Conservation (phyloP, 2,113 vertebrate species). For the Boulengeromyrus knoepffleri region DNA sequence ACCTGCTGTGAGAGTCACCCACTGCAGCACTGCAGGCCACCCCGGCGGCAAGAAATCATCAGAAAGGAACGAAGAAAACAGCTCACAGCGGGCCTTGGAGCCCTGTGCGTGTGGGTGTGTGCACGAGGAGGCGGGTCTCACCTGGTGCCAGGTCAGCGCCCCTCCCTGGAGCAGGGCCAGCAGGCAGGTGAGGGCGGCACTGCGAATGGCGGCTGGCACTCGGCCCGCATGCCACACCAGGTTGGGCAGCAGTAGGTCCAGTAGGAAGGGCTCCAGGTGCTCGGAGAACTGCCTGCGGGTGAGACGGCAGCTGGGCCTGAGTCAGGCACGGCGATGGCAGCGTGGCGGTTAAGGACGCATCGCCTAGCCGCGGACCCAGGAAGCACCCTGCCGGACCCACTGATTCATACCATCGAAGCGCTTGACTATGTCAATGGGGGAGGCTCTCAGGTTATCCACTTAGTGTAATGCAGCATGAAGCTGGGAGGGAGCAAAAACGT, state of each 20-base stretch:
- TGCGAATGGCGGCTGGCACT: conserved; percentile 79
- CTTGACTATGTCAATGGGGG: neutral
- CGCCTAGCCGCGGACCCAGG: neutral
- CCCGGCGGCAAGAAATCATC: neutral
- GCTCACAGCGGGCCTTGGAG: neutral
- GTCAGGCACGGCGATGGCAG: neutral
- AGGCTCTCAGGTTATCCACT: neutral
- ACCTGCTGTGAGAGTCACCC: neutral
- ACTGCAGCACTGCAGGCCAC: neutral
- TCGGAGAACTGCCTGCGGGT: conserved; percentile 64
- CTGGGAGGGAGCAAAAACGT: neutral
- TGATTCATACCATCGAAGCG: neutral
- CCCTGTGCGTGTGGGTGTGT: neutral
- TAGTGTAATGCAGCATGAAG: neutral
- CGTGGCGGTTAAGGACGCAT: neutral
- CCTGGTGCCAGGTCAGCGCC: conserved; percentile 66
- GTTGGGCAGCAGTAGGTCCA: conserved; percentile 77
- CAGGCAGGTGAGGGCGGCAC: conserved; percentile 78
- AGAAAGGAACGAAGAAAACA: neutral
- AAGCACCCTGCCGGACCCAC: neutral
- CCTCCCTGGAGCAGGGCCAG: conserved; percentile 72
- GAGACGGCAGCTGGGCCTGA: neutral
- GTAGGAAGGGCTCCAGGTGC: conserved; percentile 68
- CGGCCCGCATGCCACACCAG: conserved; percentile 87
- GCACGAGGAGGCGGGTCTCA: conserved; percentile 37